Percentiles rank a stretch among this genome's conserved stretches.
phyloP scores from a whole-genome alignment of 2,113 vertebrate species.

The Turnix velox region DNA sequence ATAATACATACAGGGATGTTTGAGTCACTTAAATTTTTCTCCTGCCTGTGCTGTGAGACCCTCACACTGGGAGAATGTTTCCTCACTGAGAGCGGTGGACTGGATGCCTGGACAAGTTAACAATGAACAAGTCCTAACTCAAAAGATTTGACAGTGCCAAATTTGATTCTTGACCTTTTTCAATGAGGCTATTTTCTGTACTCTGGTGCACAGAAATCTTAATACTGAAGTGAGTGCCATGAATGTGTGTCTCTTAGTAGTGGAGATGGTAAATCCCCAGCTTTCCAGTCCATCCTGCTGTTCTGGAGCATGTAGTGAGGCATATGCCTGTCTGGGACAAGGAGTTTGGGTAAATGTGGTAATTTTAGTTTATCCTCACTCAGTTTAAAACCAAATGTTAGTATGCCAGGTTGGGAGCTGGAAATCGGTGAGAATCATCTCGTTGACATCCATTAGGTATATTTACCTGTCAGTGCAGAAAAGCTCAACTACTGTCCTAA shows the following conservation, averaged over 20 bases:
- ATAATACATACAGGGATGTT: background rate
- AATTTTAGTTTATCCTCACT: background rate
- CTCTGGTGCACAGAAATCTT: background rate
- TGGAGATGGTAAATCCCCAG: background rate
- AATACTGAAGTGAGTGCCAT: background rate
- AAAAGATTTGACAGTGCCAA: background rate
- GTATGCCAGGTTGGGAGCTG: background rate
- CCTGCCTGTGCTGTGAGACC: background rate
- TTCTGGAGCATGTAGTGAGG: background rate
- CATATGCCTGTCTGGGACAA: background rate
- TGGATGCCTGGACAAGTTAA: background rate
- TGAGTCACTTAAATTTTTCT: background rate
- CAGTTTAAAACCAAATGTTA: background rate
- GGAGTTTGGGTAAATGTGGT: background rate
- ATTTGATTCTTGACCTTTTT: background rate
- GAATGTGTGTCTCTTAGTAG: background rate
- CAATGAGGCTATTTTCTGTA: background rate
- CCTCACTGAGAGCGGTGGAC: background rate
- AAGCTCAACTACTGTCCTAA: background rate
- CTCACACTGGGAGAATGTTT: background rate
- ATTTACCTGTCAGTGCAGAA: background rate
- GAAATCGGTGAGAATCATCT: background rate
- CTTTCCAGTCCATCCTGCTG: background rate
- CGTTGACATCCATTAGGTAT: background rate
- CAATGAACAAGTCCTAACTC: background rate